These are phyloP conservation scores for Aplodontia rufa DNA, from an alignment of 2,113 vertebrate genomes.

Conservation along the genomic window DNA sequence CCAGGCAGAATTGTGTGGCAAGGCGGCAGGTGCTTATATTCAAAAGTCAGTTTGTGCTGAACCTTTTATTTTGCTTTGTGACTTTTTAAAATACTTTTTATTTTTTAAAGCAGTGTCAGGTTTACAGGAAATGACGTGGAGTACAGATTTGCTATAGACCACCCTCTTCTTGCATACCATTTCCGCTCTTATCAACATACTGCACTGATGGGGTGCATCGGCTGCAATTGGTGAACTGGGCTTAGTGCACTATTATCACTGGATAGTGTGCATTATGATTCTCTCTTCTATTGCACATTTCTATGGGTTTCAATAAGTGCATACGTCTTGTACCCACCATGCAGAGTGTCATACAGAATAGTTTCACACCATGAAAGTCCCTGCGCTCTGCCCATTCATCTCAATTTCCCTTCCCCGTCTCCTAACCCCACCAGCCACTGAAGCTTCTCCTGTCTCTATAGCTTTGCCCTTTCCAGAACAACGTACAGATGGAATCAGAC, in stretches of 20 bases:
- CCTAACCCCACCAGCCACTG: too few relatives aligned
- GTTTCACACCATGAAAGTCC: neutral
- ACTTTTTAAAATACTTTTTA: neutral
- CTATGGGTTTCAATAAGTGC: neutral
- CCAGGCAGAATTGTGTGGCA: neutral
- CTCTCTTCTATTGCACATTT: neutral
- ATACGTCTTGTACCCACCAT: neutral
- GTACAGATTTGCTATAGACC: neutral
- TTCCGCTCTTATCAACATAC: neutral
- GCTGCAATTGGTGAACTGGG: neutral
- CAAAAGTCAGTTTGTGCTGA: neutral
- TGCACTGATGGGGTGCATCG: accelerated
- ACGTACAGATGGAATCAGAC: neutral
- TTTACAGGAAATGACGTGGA: neutral
- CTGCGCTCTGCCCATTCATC: neutral
- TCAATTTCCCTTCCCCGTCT: too few relatives aligned
- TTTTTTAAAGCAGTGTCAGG: neutral
- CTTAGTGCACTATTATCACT: too few relatives aligned
- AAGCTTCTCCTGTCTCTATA: neutral
- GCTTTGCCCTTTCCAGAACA: neutral
- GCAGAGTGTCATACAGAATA: neutral
- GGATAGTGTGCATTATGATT: neutral
- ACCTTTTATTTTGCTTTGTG: neutral
- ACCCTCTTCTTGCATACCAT: too few relatives aligned
- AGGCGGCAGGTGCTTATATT: too few relatives aligned